Evolutionary conservation across 2,797 vertebrate species (phyloP), one percentile per base, ranked within the genome.

Genomic region (Siniperca undulata): DNA sequence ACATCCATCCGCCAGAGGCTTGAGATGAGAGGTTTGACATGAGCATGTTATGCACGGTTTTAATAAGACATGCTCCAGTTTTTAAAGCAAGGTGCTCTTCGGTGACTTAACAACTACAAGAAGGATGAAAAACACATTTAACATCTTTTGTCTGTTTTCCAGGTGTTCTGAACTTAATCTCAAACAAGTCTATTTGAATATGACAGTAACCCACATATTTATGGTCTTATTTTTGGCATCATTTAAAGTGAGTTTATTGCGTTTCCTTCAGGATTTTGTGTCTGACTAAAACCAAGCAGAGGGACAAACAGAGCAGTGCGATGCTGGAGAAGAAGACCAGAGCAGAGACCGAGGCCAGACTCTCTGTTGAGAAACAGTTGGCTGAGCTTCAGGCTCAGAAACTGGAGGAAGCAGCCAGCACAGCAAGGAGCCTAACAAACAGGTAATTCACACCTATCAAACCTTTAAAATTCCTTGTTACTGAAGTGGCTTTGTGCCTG

Each of bases 201-300:
- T 62, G 19, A 14, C 53, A n/a, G 4, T 66, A 27, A 48, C 61
- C 34, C 69, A 50, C n/a, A 52, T 74, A n/a, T 44, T 52, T 58
- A 27, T 17, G 7, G 3, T 42, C 16, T 22, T 50, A 53, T 11
- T 68, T 78, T 73, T 58, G 27, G 44, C 34, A 16, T 68, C 8
- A 69, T 66, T 34, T 55, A 46, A 78, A 67, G 44, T 36, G 7
- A 38, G 13, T 64, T 80, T 50, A 17, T 46, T 44, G 14, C 44
- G 30, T 74, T 58, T 60, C 50, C 34, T 64, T 42, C 83, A 97
- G 96, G 93, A 95, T 97, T 80, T 86, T 96, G 88, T 97, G 96
- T 88, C 87, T 96, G 86, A 93, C 88, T 80, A 96, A 96, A 93
- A 95, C 91, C 89, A 96, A 96, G 90, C 96, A 97, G 92, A 95